Conservation (phyloP, 2,888 invertebrate species). For the Drosophila colorata region DNA sequence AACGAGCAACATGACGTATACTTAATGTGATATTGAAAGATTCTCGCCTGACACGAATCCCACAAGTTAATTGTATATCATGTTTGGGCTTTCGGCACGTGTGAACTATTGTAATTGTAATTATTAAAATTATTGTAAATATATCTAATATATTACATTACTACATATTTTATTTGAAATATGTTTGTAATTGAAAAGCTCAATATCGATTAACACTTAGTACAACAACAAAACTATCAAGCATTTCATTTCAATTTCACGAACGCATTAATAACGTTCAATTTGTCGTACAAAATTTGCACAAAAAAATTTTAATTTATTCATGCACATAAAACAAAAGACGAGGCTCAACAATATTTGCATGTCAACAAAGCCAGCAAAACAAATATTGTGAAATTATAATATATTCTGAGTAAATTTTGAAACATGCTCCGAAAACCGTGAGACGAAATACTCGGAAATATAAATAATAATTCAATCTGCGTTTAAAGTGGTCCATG, state of each 20-base stretch:
- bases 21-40: conserved; percentile 22
- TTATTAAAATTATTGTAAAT: not conserved
- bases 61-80: too few relatives aligned
- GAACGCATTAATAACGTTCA: conserved; percentile 41
- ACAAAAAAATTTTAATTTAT: conserved; percentile 33
- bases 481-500: too few relatives aligned
- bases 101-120: not conserved
- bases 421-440: not conserved
- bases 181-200: too few relatives aligned
- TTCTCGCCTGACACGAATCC: not conserved
- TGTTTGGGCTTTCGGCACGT: not conserved
- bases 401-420: not conserved
- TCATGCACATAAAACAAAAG: conserved; percentile 22
- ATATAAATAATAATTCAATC: too few relatives aligned
- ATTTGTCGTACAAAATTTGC: conserved; percentile 37
- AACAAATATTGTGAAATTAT: conserved; percentile 4
- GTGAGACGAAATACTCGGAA: not conserved
- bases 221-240: not conserved
- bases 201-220: too few relatives aligned
- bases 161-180: too few relatives aligned
- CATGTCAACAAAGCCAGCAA: conserved; percentile 8
- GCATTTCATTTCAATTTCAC: too few relatives aligned
- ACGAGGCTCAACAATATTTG: conserved; percentile 10
- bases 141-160: not conserved
- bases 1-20: conserved; percentile 24